Evolutionary conservation across 2,797 vertebrate genomes (phyloP).

Genomic region (Chiloscyllium punctatum): DNA sequence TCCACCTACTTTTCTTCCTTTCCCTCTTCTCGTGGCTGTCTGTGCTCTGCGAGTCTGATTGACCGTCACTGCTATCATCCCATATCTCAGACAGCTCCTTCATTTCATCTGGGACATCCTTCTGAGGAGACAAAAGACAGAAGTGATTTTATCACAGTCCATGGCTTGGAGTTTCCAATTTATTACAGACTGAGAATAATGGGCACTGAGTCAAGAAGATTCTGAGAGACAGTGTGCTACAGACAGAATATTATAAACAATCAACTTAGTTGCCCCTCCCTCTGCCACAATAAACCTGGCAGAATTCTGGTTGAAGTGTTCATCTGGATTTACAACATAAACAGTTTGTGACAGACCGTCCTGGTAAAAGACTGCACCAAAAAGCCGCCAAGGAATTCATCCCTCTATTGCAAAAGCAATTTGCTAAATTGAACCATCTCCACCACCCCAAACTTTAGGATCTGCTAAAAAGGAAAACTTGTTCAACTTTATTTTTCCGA

Average conservation of each 20-base stretch:
- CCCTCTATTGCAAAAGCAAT: neutral
- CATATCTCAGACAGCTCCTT: conserved; percentile 85
- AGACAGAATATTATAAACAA: neutral
- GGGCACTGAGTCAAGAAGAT: neutral
- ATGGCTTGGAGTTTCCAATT: neutral
- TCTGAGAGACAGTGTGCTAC: neutral
- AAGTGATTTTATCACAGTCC: conserved; percentile 7
- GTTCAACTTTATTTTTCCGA: neutral
- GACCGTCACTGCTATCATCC: conserved; percentile 84
- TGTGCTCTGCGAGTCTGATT: conserved; percentile 76
- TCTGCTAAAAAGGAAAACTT: neutral
- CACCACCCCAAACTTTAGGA: neutral
- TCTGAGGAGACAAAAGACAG: conserved; percentile 60
- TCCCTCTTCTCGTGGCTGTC: conserved; percentile 76
- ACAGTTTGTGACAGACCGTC: neutral
- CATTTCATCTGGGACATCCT: conserved; percentile 74
- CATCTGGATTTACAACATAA: neutral
- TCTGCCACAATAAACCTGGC: neutral
- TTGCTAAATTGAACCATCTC: neutral
- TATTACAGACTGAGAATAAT: neutral
- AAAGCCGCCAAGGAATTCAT: neutral
- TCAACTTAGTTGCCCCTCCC: neutral
- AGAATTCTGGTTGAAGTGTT: neutral
- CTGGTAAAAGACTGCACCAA: neutral
- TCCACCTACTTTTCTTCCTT: conserved; percentile 76